Evolutionary conservation across 2,797 vertebrate species (phyloP), one percentile per base, ranked within the genome.

Genomic region (Enteromius viviparus): DNA sequence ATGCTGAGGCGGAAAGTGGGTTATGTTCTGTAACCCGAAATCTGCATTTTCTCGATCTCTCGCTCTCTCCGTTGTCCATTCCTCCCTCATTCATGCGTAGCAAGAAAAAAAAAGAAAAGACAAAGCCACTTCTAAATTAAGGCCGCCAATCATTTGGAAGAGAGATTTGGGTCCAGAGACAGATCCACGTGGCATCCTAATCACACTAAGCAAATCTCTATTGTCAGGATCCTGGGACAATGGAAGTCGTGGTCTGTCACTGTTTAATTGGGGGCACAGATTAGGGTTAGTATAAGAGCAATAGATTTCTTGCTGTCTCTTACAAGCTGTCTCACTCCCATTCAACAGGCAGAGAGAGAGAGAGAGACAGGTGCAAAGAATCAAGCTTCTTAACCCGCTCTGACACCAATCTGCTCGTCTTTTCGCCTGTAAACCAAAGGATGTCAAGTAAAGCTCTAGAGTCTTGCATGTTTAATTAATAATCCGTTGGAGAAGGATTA

Each of bases 401-500:
- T 66, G 53, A 83, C 84, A 75, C 23, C 21, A 70, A 70, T 51
- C 53, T 32, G 65, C 66, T 70, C 45, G 64, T 78, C 78, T 58
- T 29, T 82, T 78, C 17, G 64, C 37, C 12, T 2, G 1, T 70
- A 83, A 76, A 85, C 60, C n/a, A 29, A 72, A 66, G 60, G 9
- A 66, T 76, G 80, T 72, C 71, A 47, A 71, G 37, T 17, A 29
- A 66, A 64, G 69, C 78, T 75, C 70, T 17, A 62, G 87, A 89
- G 89, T 84, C 66, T 64, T 84, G 82, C 34, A 8, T 89, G 89
- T 91, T 91, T 91, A 92, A 93, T 94, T 92, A 92, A 91, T 89
- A 90, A 87, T 85, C 86, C 21, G 14, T 89, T 79, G 65, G 76
- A 87, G 84, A 88, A 86, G 91, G 90, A 91, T 92, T 89, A 91